Evolutionary conservation across 2,888 invertebrate genomes (phyloP), one percentile per base, ranked within the genome.

Genomic region (Agonopterix heracliana): DNA sequence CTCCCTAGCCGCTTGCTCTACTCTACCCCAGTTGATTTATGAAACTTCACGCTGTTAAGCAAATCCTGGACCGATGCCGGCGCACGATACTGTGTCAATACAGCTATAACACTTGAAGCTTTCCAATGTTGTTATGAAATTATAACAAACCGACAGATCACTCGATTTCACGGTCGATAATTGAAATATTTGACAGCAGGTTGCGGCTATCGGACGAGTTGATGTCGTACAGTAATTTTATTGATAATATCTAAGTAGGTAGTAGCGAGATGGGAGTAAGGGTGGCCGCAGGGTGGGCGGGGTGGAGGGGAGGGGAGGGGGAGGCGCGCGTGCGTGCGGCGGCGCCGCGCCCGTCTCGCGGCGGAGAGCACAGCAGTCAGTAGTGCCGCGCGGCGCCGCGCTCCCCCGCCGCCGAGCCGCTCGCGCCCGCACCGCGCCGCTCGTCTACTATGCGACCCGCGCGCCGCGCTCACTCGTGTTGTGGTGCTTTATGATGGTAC

Each of bases 401-500:
- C 70, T 65, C 66, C 62, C 55, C 58, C 64, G 49, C 60, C 60
- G 60, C 62, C 57, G 63, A 63, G 64, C 68, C 62, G 54, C 56
- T 61, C 60, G 69, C 66, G 65, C 55, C 66, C 61, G 50, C 58
- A 56, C 54, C 54, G 51, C 67, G 57, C 59, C 60, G 55, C 60
- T 47, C 63, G 63, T 61, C 59, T 70, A 79, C 68, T 77, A 85
- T 85, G 86, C 76, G 64, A 73, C 68, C 70, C 78, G 81, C 82
- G 77, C 69, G 80, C 71, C 78, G 78, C 73, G 80, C 72, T 75
- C 75, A 64, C 74, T 75, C 74, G 78, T 82, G 84, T 83, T 82
- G 80, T 85, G 76, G 74, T 86, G 82, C 76, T 75, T 87, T 86
- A 85, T 87, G 86, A 86, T 87, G 84, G 79, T 84, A 79, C 84